Conservation (phyloP, 1,140 invertebrate species). For the Diprion similis region DNA sequence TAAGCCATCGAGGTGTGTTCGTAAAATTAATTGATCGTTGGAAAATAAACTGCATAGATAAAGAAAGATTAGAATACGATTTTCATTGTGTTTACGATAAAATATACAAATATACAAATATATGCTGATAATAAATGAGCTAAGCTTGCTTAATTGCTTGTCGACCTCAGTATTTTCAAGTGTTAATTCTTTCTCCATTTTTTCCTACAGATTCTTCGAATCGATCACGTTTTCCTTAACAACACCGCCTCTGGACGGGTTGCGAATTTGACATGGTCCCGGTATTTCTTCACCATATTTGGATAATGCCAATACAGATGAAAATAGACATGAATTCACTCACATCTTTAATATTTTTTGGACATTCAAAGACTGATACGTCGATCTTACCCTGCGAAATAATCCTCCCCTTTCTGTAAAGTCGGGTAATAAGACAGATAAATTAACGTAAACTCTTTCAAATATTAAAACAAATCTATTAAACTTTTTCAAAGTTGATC, state of each 20-base stretch:
- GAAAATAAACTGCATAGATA: no score
- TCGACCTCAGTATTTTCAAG: neutral
- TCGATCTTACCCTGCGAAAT: constrained; percentile 82
- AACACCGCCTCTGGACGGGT: constrained; percentile 82
- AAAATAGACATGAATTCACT: constrained; percentile 74
- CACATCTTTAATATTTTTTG: constrained; percentile 76
- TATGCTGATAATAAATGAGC: no score
- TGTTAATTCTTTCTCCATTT: constrained; percentile 12
- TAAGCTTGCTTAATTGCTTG: no score
- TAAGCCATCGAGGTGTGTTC: no score
- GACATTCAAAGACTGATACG: constrained; percentile 75
- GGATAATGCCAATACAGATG: constrained; percentile 57
- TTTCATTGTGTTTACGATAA: no score
- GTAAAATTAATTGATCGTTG: no score
- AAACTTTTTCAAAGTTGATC: no score
- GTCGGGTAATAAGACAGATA: constrained; percentile 49
- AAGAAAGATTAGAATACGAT: no score
- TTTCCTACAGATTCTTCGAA: constrained; percentile 66
- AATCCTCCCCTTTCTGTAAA: constrained; percentile 84
- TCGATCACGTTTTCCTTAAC: constrained; percentile 68
- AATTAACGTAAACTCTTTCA: neutral
- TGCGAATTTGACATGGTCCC: constrained; percentile 71
- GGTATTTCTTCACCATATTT: constrained; percentile 61
- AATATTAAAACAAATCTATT: no score
- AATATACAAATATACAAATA: no score